These are phyloP conservation scores for Thysanoteuthis rhombus DNA, from an alignment of 2,888 invertebrate species.

Conservation along the genomic window DNA sequence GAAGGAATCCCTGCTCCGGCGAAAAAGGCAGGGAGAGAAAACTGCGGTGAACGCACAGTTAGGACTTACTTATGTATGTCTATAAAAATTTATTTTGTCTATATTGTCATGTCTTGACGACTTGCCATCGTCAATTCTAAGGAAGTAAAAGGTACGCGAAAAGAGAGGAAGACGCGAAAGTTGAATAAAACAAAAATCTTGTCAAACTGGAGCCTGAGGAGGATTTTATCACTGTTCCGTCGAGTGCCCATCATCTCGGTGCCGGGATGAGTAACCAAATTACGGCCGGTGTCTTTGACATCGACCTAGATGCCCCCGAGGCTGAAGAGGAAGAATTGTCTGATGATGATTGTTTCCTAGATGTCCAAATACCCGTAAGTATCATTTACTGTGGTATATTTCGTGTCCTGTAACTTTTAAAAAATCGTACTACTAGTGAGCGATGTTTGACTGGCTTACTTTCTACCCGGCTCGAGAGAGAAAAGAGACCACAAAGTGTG, in stretches of 20 bases:
- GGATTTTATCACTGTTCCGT: slow-evolving; percentile 2
- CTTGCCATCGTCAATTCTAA: not conserved
- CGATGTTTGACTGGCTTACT: too few relatives aligned
- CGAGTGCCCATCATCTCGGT: not conserved
- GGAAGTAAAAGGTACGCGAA: slow-evolving; percentile 42
- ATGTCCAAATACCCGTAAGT: slow-evolving; percentile 75
- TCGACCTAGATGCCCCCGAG: slow-evolving; percentile 78
- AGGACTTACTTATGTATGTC: not conserved
- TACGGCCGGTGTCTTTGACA: slow-evolving; percentile 85
- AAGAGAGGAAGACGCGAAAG: slow-evolving; percentile 39
- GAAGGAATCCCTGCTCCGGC: slow-evolving; percentile 54
- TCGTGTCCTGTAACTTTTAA: slow-evolving; percentile 37
- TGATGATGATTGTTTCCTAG: slow-evolving; percentile 87
- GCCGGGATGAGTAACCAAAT: slow-evolving; percentile 37
- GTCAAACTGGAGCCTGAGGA: slow-evolving; percentile 34
- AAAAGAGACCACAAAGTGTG: not conserved
- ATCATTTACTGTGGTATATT: slow-evolving; percentile 54
- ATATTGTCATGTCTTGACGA: not conserved
- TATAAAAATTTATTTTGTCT: not conserved
- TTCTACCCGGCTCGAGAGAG: not conserved
- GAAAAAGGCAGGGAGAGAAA: not conserved
- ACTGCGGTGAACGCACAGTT: not conserved
- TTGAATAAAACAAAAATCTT: slow-evolving; percentile 34
- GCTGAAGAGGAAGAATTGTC: slow-evolving; percentile 71
- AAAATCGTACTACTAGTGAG: not conserved